A percentile compares a stretch with the other conserved stretches of the same genome.
Conservation (phyloP, 2,113 vertebrate genomes). For the Sardina pilchardus region DNA sequence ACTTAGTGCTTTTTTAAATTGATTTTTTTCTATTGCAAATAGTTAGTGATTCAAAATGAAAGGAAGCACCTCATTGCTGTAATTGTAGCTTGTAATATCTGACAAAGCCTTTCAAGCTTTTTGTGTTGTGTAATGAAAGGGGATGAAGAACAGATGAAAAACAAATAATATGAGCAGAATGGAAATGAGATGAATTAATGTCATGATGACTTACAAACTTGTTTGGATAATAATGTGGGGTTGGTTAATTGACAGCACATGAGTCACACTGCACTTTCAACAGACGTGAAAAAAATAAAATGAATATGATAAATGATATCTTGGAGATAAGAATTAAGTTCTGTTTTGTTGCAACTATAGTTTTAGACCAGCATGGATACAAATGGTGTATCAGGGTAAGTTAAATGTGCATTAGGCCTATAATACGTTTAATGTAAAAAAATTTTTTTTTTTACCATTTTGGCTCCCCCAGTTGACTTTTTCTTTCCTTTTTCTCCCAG, state of each 20-base stretch:
- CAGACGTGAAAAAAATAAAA: not conserved
- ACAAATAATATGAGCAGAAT: not conserved
- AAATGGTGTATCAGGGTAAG: too few relatives aligned
- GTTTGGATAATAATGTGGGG: not conserved
- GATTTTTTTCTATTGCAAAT: not conserved
- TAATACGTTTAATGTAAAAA: too few relatives aligned
- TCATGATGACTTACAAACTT: not conserved
- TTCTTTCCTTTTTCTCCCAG: too few relatives aligned
- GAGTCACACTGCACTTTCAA: not conserved
- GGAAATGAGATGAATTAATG: not conserved
- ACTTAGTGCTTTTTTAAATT: not conserved
- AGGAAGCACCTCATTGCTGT: not conserved
- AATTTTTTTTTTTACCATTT: too few relatives aligned
- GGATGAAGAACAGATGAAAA: not conserved
- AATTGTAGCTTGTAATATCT: not conserved
- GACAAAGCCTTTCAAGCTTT: not conserved
- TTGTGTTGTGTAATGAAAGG: too few relatives aligned
- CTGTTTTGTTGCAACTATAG: too few relatives aligned
- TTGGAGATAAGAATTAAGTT: too few relatives aligned
- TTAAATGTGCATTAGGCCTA: too few relatives aligned
- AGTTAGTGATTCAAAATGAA: not conserved
- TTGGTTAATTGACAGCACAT: not conserved
- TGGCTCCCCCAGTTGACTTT: too few relatives aligned
- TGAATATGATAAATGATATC: not conserved
- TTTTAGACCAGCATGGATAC: too few relatives aligned